Percentiles rank a stretch among this genome's conserved stretches.
phyloP scores from a whole-genome alignment of 2,113 vertebrate genomes.

The Lepidothrix coronata region DNA sequence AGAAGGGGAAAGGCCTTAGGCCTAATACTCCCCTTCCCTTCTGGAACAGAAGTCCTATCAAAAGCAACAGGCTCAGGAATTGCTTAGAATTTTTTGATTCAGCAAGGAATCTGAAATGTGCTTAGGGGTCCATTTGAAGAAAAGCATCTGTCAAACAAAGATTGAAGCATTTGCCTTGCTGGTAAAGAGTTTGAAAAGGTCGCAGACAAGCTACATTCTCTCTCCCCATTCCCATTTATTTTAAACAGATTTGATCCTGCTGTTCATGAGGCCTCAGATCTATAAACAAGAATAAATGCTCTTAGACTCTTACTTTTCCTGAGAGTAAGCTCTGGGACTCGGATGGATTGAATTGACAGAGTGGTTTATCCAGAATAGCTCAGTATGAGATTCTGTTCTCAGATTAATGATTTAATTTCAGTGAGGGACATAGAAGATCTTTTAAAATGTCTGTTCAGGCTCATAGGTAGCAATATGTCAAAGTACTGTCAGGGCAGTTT shows the following conservation, averaged over 20 bases:
- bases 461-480: not conserved
- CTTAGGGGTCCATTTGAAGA: not conserved
- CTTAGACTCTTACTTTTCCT: not conserved
- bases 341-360: not conserved
- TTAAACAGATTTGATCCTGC: conserved; percentile 2
- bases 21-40: not conserved
- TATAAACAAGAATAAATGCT: not conserved
- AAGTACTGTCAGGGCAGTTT: not conserved
- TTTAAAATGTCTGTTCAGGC: not conserved
- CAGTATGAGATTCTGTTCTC: not conserved
- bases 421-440: not conserved
- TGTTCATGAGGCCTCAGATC: not conserved
- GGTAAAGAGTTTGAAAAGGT: not conserved
- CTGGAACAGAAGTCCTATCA: not conserved
- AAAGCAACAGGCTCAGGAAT: not conserved
- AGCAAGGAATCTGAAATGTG: not conserved
- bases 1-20: not conserved
- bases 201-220: not conserved
- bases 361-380: conserved; percentile 4
- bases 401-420: conserved; percentile 41
- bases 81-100: not conserved
- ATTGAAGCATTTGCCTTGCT: not conserved
- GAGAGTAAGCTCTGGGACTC: not conserved
- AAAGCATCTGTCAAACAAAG: not conserved
- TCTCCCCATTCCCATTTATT: not conserved